These are phyloP conservation scores for Hypolimnas misippus DNA, from an alignment of 2,888 invertebrate genomes.

Conservation along the genomic window DNA sequence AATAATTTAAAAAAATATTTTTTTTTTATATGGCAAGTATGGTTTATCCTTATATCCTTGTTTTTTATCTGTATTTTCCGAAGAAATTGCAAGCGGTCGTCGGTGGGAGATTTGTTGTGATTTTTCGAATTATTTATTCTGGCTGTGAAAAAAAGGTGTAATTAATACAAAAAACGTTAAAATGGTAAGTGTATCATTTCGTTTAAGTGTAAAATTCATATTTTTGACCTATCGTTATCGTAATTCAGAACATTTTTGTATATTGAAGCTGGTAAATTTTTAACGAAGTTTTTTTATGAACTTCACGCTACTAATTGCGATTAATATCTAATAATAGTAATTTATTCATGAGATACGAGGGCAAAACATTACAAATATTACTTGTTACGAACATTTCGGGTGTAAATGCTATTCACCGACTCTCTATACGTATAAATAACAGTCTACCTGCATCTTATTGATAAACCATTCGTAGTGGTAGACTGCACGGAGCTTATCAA, in stretches of 20 bases:
- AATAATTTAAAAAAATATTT: neutral
- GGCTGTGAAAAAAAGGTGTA: constrained; percentile 58
- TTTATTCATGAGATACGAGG: neutral
- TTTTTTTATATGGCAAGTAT: constrained; percentile 13
- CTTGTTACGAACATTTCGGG: neutral
- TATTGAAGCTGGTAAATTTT: constrained; percentile 32
- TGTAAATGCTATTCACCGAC: neutral
- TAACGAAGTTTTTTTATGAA: constrained; percentile 36
- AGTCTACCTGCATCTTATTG: constrained; percentile 35
- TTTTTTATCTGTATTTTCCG: constrained; percentile 28
- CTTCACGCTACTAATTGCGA: constrained; percentile 14
- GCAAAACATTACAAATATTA: neutral
- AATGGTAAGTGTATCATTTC: constrained; percentile 60
- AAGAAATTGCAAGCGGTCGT: constrained; percentile 65
- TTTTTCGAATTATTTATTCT: constrained; percentile 56
- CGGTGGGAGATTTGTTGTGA: constrained; percentile 74
- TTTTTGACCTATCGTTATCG: neutral
- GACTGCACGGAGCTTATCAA: constrained; percentile 11
- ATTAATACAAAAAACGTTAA: constrained; percentile 51
- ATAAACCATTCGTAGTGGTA: constrained; percentile 23
- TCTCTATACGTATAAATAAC: constrained; percentile 16
- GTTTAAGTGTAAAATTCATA: constrained; percentile 15
- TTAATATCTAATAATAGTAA: neutral
- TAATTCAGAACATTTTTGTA: constrained; percentile 11
- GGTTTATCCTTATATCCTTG: constrained; percentile 7